phyloP scores from a whole-genome alignment of 1,140 invertebrate species.

The Tetragonula clypearis region DNA sequence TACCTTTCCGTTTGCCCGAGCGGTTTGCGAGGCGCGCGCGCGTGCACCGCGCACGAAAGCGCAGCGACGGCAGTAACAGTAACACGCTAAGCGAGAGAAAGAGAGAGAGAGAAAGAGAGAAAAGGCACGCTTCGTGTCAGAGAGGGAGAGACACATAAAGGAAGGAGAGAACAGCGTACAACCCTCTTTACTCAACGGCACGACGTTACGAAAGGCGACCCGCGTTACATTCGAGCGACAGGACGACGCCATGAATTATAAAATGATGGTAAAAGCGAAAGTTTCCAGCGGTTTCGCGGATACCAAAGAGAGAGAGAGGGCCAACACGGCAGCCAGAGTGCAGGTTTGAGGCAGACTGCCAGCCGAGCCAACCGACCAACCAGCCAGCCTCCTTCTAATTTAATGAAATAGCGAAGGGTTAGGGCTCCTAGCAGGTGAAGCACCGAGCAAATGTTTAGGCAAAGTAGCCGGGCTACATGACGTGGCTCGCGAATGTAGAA shows the following conservation, averaged over 20 bases:
- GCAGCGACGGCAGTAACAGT: constrained; percentile 28
- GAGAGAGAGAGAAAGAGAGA: background rate
- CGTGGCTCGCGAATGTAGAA: constrained; percentile 48
- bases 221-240: constrained; percentile 74
- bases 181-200: constrained; percentile 59
- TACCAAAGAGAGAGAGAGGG: constrained; percentile 31
- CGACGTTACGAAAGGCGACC: constrained; percentile 67
- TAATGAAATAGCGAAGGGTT: constrained; percentile 79
- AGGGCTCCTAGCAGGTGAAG: constrained; percentile 68
- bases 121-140: background rate
- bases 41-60: constrained; percentile 37
- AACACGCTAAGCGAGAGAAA: constrained; percentile 37
- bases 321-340: background rate
- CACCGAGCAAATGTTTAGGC: constrained; percentile 75
- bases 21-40: constrained; percentile 60
- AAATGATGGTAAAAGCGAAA: constrained; percentile 81
- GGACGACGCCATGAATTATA: constrained; percentile 80
- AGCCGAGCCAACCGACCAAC: constrained; percentile 52
- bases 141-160: background rate
- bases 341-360: constrained; percentile 33
- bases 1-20: constrained; percentile 72
- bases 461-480: constrained; percentile 66
- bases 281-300: constrained; percentile 73
- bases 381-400: constrained; percentile 72
- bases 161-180: constrained; percentile 18